phyloP scores from a whole-genome alignment of 2,888 invertebrate genomes.

The Meloe dianella region DNA sequence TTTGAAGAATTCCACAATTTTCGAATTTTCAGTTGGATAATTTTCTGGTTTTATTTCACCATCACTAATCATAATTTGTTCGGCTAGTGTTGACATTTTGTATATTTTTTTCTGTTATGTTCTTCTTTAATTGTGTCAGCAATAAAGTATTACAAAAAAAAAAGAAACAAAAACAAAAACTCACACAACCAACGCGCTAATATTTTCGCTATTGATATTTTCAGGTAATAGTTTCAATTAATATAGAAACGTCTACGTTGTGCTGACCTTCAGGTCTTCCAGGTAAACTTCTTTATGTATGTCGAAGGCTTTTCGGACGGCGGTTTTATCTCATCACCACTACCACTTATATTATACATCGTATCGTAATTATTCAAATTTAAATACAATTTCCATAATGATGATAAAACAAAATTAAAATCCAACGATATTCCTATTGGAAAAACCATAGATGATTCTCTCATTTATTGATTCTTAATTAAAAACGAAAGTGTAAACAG shows the following conservation, averaged over 20 bases:
- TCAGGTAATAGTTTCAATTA: not conserved
- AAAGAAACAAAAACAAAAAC: no score
- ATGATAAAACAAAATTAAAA: not conserved
- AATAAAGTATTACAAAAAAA: no score
- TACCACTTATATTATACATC: not conserved
- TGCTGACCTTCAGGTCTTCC: not conserved
- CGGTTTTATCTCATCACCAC: not conserved
- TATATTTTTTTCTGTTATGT: not conserved
- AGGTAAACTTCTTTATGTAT: not conserved
- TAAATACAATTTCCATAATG: not conserved
- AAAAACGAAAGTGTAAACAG: not conserved
- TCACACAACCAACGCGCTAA: not conserved
- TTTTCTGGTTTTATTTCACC: not conserved
- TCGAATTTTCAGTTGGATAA: conserved; percentile 15
- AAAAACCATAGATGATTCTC: not conserved
- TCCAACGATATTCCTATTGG: not conserved
- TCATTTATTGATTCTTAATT: not conserved
- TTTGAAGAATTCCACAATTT: conserved; percentile 49
- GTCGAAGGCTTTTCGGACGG: not conserved
- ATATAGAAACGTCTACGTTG: not conserved
- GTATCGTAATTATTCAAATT: not conserved
- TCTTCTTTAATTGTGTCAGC: not conserved
- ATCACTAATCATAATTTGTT: not conserved
- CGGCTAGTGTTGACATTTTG: not conserved
- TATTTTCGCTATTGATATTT: no score